Base-by-base conservation (phyloP, 2,888 invertebrate genomes). In the Magallana nippona region DNA sequence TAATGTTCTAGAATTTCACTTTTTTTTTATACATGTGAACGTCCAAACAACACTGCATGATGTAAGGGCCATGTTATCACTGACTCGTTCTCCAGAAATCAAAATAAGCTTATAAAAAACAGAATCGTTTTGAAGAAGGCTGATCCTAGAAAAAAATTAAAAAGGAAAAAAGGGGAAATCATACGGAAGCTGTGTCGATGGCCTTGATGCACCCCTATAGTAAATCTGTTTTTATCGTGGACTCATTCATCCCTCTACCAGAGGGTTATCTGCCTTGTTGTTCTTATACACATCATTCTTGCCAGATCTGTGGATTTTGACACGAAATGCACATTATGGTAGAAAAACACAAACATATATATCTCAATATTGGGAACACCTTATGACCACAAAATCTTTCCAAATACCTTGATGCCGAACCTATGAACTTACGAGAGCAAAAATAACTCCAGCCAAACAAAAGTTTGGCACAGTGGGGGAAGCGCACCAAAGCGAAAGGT, bases 381-480 rank as follows among this genome's bases (percentile, higher is more conserved):
- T 71, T 71, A 27, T 71, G 71, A 71, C 71, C 71, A 71, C 71
- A 71, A 32, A 71, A 71, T 71, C 32, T 32, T 22, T 71, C 19
- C 22, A 71, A 27, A 71, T 71, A 71, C 71, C 27, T 71, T 15
- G 22, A 2, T 71, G 71, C 71, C 71, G 27, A 71, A 71, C 71
- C 71, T 71, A 71, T 22, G 71, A 71, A 71, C 71, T 71, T 71
- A 13, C 15, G 63, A 27, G 71, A 71, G 27, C 27, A 32, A 71
- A 71, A 71, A 27, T 71, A 71, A 71, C 22, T 71, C 32, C 71
- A 15, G 19, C 71, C 71, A 71, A 71, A 71, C 71, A 71, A 71
- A 71, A 71, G 22, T 22, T 71, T 71, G 71, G 71, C 71, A 71
- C 17, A 22, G 22, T 13, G 15, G n/a, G 8, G 19, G n/a, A n/a